phyloP scores from a whole-genome alignment of 2,113 vertebrate species.

The Rafetus swinhoei region DNA sequence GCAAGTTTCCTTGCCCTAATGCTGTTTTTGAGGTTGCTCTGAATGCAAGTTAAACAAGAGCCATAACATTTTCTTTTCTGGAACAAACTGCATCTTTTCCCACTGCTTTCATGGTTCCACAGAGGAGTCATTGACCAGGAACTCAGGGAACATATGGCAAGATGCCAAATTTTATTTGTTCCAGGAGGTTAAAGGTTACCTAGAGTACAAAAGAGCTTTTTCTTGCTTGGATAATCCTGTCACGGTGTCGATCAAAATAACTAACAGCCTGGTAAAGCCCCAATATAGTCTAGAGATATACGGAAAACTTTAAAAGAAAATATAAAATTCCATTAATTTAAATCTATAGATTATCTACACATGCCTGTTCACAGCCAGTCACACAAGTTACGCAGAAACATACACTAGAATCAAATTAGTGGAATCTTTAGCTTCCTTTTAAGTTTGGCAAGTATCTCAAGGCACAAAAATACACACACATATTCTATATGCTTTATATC shows the following conservation, averaged over 20 bases:
- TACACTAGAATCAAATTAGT: neutral
- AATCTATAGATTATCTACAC: accelerated
- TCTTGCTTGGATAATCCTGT: slow-evolving; percentile 71
- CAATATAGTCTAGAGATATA: slow-evolving; percentile 30
- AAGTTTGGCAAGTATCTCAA: neutral
- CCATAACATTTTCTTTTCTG: slow-evolving; percentile 77
- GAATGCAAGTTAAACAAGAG: slow-evolving; percentile 49
- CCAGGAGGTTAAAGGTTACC: slow-evolving; percentile 71
- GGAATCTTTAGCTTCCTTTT: neutral
- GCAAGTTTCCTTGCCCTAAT: neutral
- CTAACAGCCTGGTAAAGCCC: slow-evolving; percentile 29
- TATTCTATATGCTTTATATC: neutral
- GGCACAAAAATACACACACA: neutral
- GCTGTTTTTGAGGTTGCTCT: neutral
- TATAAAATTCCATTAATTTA: neutral
- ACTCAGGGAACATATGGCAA: slow-evolving; percentile 54
- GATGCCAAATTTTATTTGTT: slow-evolving; percentile 68
- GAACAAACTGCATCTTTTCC: slow-evolving; percentile 58
- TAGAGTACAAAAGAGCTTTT: slow-evolving; percentile 70
- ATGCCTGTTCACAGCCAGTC: neutral
- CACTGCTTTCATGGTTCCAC: slow-evolving; percentile 37
- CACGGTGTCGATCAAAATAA: slow-evolving; percentile 44
- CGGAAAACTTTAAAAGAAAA: slow-evolving; percentile 10
- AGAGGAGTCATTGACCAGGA: slow-evolving; percentile 64
- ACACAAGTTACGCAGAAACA: neutral